These are phyloP conservation scores for Chrysoperla carnea DNA, from an alignment of 1,140 invertebrate species.

Conservation along the genomic window DNA sequence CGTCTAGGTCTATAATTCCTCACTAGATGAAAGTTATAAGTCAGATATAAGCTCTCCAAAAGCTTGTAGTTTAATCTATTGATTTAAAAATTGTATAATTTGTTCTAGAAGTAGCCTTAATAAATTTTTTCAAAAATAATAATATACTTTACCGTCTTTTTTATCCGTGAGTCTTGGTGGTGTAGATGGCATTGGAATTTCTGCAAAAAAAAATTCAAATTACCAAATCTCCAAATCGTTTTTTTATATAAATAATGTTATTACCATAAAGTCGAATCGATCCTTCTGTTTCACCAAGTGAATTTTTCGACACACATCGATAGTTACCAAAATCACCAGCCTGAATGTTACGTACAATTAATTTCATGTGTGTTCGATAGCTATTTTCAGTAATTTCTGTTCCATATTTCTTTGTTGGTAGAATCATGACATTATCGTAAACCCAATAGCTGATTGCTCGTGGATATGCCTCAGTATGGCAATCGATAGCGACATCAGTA, in stretches of 20 bases:
- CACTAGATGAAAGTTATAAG: no score
- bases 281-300: slow-evolving; percentile 82
- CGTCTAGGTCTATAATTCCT: no score
- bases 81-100: no score
- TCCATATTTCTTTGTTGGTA: slow-evolving; percentile 66
- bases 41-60: no score
- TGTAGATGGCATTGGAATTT: slow-evolving; percentile 45
- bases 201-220: slow-evolving; percentile 25
- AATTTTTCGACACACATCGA: slow-evolving; percentile 81
- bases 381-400: slow-evolving; percentile 61
- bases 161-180: slow-evolving; percentile 46
- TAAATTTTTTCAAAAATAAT: no score
- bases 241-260: slow-evolving; percentile 10
- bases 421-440: slow-evolving; percentile 66
- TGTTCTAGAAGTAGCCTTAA: no score
- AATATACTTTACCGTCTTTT: slow-evolving; percentile 31
- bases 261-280: slow-evolving; percentile 84
- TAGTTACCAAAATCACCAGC: slow-evolving; percentile 67
- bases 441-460: slow-evolving; percentile 86
- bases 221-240: not conserved
- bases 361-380: slow-evolving; percentile 68
- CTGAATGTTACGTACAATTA: slow-evolving; percentile 64
- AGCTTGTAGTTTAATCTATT: no score
- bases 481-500: slow-evolving; percentile 82
- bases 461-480: slow-evolving; percentile 84